Evolutionary conservation across 2,888 invertebrate genomes (phyloP).

Genomic region (Nycteola revayana): DNA sequence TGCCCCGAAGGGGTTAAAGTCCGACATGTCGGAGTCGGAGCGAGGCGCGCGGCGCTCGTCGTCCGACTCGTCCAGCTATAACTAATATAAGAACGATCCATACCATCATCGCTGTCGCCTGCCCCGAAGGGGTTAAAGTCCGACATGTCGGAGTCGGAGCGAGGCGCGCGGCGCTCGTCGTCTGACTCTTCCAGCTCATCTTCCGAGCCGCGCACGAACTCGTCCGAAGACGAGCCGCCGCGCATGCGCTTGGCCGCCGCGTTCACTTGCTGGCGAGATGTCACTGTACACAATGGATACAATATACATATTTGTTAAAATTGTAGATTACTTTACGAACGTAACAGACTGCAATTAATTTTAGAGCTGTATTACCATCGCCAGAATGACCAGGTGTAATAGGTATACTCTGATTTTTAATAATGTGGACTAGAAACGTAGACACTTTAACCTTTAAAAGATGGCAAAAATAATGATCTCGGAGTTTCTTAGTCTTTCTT

Average conservation of each 20-base stretch:
- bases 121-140: conserved; percentile 96
- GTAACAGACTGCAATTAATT: too few relatives aligned
- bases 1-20: conserved; percentile 95
- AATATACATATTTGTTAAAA: too few relatives aligned
- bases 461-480: too few relatives aligned
- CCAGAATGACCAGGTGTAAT: too few relatives aligned
- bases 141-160: conserved; percentile 75
- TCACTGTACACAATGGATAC: conserved; percentile 50
- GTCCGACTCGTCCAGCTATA: too few relatives aligned
- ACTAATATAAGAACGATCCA: too few relatives aligned
- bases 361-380: too few relatives aligned
- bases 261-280: conserved; percentile 66
- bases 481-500: too few relatives aligned
- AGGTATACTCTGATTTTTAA: too few relatives aligned
- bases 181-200: conserved; percentile 73
- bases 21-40: conserved; percentile 81
- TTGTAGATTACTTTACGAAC: too few relatives aligned
- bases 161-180: conserved; percentile 38
- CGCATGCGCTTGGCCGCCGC: conserved; percentile 74
- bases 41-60: conserved; percentile 33
- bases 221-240: conserved; percentile 84
- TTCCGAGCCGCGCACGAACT: conserved; percentile 84
- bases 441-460: too few relatives aligned
- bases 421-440: too few relatives aligned
- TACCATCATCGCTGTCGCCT: conserved; percentile 90